Conservation (phyloP, 2,888 invertebrate genomes). For the Crioceris asparagi region DNA sequence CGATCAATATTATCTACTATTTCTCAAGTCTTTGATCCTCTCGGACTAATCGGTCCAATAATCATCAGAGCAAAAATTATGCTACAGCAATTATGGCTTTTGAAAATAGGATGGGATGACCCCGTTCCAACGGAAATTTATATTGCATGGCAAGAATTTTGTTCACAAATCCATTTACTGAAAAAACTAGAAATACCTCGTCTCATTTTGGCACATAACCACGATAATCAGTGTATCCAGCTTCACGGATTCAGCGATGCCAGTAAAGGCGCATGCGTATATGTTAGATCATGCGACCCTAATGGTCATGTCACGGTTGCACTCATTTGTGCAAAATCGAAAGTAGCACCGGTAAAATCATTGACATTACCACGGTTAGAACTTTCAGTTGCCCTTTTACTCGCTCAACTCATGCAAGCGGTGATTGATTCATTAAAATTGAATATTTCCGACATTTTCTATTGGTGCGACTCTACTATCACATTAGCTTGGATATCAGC, state of each 20-base stretch:
- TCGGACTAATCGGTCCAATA: conserved; percentile 4
- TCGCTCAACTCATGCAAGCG: conserved; percentile 8
- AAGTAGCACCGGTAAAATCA: conserved; percentile 13
- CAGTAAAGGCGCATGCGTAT: conserved; percentile 11
- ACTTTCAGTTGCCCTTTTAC: conserved; percentile 12
- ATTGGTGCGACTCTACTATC: conserved; percentile 20
- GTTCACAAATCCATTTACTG: background rate
- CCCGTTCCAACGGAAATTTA: conserved; percentile 2
- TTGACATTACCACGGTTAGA: conserved; percentile 14
- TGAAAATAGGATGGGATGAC: conserved; percentile 7
- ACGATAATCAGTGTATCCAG: too few relatives aligned
- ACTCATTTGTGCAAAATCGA: conserved; percentile 13
- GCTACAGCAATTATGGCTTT: conserved; percentile 6
- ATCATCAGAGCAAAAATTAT: conserved; percentile 6
- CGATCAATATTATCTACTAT: conserved; percentile 5
- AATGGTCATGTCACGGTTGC: conserved; percentile 2
- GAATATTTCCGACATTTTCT: conserved; percentile 5
- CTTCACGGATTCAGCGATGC: conserved; percentile 19
- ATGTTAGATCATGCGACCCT: conserved; percentile 8
- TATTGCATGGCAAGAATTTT: conserved; percentile 2
- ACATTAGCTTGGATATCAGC: conserved; percentile 14
- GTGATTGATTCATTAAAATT: conserved; percentile 4
- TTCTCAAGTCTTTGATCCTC: conserved; percentile 7
- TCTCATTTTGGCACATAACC: conserved; percentile 5
- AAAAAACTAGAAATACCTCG: conserved; percentile 9